These are phyloP conservation scores for Polymixis lichenea DNA, from an alignment of 2,888 invertebrate species.

Conservation along the genomic window DNA sequence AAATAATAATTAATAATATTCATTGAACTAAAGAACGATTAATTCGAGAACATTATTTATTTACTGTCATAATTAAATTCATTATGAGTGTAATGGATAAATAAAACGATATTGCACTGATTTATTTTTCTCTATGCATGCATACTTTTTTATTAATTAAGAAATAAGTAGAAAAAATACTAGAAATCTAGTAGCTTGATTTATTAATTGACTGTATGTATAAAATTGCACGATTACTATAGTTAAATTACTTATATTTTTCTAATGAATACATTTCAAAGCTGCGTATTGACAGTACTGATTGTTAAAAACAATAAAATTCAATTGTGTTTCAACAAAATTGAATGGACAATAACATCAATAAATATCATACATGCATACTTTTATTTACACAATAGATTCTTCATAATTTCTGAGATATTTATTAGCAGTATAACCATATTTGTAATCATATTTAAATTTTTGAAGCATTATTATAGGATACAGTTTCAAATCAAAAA, in stretches of 20 bases:
- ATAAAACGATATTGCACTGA: conserved; percentile 40
- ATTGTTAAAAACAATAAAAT: conserved; percentile 8
- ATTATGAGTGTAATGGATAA: not conserved
- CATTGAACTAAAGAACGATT: not conserved
- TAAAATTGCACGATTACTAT: not conserved
- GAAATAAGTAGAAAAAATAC: not conserved
- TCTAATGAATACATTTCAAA: not conserved
- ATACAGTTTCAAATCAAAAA: not conserved
- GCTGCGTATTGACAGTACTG: conserved; percentile 19
- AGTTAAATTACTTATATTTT: not conserved
- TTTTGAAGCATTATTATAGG: not conserved
- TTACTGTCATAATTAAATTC: not conserved
- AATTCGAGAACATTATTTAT: not conserved
- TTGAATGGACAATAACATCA: conserved; percentile 30
- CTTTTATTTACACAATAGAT: not conserved
- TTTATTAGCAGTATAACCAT: not conserved
- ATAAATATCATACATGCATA: not conserved
- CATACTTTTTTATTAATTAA: not conserved
- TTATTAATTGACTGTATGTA: not conserved
- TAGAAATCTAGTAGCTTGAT: not conserved
- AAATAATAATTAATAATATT: not conserved
- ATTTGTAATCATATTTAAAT: not conserved
- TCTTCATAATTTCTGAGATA: not conserved
- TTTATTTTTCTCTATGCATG: conserved; percentile 25
- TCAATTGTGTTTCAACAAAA: conserved; percentile 15